Base-by-base conservation (phyloP, 2,888 invertebrate species). In the Flexamia atlantica region DNA sequence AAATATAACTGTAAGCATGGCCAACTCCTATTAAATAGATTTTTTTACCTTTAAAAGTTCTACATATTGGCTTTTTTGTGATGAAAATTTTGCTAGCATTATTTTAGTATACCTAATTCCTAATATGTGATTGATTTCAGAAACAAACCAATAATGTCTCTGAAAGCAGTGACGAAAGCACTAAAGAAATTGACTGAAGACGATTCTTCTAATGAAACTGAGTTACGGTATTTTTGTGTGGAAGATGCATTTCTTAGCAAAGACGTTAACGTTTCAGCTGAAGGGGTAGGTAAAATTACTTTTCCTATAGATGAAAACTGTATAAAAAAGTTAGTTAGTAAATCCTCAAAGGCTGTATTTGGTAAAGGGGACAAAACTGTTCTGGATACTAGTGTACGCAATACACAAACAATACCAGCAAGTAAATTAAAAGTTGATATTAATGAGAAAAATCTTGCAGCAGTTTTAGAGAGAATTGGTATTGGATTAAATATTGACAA, bases 311-410 rank as follows among this genome's bases (percentile, higher is more conserved):
- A 30, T 32, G 68, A 68, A 68, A 32, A 28, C 17, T 68, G 12
- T 30, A 17, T 68, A n/a, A 10, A 68, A 32, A 68, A 68, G n/a
- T n/a, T 68, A 7, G 32, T 30, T 17, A 28, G 32, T 5, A 25
- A 30, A 17, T 68, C 68, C 12, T 68, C 68, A 10, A 68, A 68
- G n/a, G 68, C 68, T 14, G n/a, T 32, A 32, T 68, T 68, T 68
- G 68, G 68, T 25, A 30, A 17, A 68, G 68, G 68, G 32, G 68
- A 68, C 1, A 17, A 30, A 68, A 68, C 68, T 17, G 28, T 25
- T 68, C 32, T 68, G 17, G 68, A 68, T 25, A 30, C 30, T 4
- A 68, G 32, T 7, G 30, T 68, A 25, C 68, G 68, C 10, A 25
- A 64, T 17, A 23, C 64, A 5, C 64, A 64, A 20, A 64, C 30